Evolutionary conservation across 2,888 invertebrate species (phyloP), one percentile per base, ranked within the genome.

Genomic region (Chalcosyrphus nemorum): DNA sequence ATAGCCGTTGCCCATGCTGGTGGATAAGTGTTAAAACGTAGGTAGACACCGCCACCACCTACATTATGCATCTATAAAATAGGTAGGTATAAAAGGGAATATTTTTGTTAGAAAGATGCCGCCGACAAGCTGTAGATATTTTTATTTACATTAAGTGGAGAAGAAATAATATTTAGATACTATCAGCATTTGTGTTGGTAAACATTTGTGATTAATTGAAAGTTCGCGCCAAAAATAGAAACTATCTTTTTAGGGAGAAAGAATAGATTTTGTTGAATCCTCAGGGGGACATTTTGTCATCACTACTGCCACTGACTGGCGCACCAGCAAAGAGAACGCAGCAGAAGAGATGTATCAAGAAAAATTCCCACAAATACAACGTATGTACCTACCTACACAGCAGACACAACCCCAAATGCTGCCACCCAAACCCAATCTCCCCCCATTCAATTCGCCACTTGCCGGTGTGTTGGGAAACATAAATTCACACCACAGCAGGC

Each of bases 201-300:
- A 72, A 61, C 72, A 72, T 43, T 29, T n/a, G 19, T 43, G 61
- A 63, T 71, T 71, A 47, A 57, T 57, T 59, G 24, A 43, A 63
- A 41, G 11, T 72, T 61, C 52, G 32, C 72, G 54, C 61, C 72
- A 61, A 54, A 72, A 63, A 72, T 72, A 45, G 52, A 59, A 70
- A 32, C 32, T 47, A 4, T 7, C 32, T 54, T 2, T 17, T 32
- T 27, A 1, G 24, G 3, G 1, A 15, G 9, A 1, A 27, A 19
- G 17, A 54, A 24, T 29, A 2, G 17, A 27, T 2, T 52, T 52
- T 52, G 52, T 13, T n/a, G n/a, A n/a, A n/a, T n/a, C 15, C 52
- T 15, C 15, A 27, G 24, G 24, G 24, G 9, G 17, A 29, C 7
- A 7, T 4, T 11, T 54, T 29, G 11, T 29, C 27, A 7, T 2